These are phyloP conservation scores for Phalera bucephala DNA, from an alignment of 2,888 invertebrate species.

Conservation along the genomic window DNA sequence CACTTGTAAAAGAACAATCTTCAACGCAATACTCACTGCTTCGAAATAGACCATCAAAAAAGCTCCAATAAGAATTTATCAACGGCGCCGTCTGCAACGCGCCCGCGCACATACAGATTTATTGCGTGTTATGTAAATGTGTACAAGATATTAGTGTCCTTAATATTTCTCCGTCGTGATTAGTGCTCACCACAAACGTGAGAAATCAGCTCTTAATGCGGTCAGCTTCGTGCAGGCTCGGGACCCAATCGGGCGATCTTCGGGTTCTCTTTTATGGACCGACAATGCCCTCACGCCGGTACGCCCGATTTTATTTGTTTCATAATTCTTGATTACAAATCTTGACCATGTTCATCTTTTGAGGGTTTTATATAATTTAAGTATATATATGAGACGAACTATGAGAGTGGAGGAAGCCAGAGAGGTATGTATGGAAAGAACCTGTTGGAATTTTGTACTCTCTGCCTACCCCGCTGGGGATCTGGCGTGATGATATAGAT, in stretches of 20 bases:
- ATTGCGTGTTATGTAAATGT: slow-evolving; percentile 79
- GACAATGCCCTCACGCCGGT: slow-evolving; percentile 35
- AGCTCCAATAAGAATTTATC: slow-evolving; percentile 68
- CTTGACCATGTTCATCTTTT: slow-evolving; percentile 29
- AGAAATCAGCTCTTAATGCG: slow-evolving; percentile 59
- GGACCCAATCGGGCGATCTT: slow-evolving; percentile 57
- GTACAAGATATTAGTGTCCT: slow-evolving; percentile 78
- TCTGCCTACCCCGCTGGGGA: no score
- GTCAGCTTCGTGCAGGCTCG: slow-evolving; percentile 47
- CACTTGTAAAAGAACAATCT: slow-evolving; percentile 17
- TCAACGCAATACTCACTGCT: slow-evolving; percentile 31
- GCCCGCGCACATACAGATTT: slow-evolving; percentile 59
- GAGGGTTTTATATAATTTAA: slow-evolving; percentile 38
- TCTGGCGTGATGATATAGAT: no score
- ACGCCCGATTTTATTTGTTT: slow-evolving; percentile 25
- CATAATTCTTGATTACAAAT: slow-evolving; percentile 22
- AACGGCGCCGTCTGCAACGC: slow-evolving; percentile 63
- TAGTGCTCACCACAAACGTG: slow-evolving; percentile 61
- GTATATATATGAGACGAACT: no score
- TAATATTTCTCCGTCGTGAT: slow-evolving; percentile 78
- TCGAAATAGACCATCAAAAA: slow-evolving; percentile 64
- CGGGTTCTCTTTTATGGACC: slow-evolving; percentile 57
- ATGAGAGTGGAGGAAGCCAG: no score
- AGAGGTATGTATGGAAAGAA: no score
- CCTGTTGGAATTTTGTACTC: no score